Evolutionary conservation across 2,113 vertebrate genomes (phyloP), one percentile per base, ranked within the genome.

Genomic region (Martes martes): DNA sequence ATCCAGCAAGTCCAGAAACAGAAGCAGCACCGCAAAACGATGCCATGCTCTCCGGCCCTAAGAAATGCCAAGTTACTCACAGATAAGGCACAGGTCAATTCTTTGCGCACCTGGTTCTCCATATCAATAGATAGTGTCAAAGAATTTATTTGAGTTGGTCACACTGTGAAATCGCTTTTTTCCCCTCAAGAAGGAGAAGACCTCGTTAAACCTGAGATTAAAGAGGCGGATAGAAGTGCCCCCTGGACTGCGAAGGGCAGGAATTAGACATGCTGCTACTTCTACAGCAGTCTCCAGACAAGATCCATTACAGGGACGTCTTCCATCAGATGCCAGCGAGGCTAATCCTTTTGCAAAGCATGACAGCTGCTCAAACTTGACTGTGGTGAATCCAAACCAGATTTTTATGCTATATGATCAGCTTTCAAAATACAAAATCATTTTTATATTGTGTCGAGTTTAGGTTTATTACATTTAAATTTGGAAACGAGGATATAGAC

Each of bases 121-220:
- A 36, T 95, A 94, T 96, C 96, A 91, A 81, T 36, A 78, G 33
- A 81, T 42, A 78, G 33, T 83, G 79, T 95, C 82, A 96, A 89
- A 87, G 33, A 86, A 91, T 84, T 79, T 84, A 89, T 95, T 88
- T 86, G 80, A 89, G 63, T 79, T 67, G 67, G 96, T 91, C 45
- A n/a, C 16, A 85, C 94, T 95, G 81, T 94, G 84, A 97, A 97
- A 97, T 96, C 84, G 47, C 76, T 94, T 94, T 52, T 84, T 96
- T 67, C n/a, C 63, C 50, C 63, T 63, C 50, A 19, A 91, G 57
- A 97, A 96, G 47, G 61, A 92, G 10, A 96, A 94, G 42, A 90
- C 61, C 90, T 87, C 83, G 81, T 96, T 97, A 97, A 97, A 87
- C 52, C 65, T 36, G 81, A 98, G 87, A 97, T 96, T 97, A 97